Percentiles rank a stretch among this genome's conserved stretches.
phyloP scores from a whole-genome alignment of 2,888 invertebrate genomes.

The Pseudanteris insignis region DNA sequence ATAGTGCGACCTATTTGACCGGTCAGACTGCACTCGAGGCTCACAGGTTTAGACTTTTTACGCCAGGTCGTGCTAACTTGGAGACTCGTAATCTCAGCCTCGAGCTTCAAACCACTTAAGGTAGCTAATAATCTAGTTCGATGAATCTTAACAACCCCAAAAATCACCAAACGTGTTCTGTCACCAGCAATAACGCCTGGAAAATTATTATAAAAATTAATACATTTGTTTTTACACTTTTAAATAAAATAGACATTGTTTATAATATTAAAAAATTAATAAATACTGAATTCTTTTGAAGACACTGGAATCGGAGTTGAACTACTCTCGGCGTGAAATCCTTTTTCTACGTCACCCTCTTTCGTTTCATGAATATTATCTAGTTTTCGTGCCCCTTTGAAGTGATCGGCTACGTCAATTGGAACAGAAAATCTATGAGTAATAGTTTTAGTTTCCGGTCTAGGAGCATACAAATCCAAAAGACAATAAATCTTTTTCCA shows the following conservation, averaged over 20 bases:
- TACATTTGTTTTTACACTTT: not conserved
- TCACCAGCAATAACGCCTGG: slow-evolving; percentile 70
- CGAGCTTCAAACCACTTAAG: slow-evolving; percentile 90
- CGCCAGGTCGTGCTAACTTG: slow-evolving; percentile 92
- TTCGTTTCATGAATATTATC: slow-evolving; percentile 71
- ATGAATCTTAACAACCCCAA: slow-evolving; percentile 88
- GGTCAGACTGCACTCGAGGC: slow-evolving; percentile 81
- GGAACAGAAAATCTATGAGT: slow-evolving; percentile 81
- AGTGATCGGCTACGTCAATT: slow-evolving; percentile 76
- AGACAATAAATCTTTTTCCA: slow-evolving; percentile 95
- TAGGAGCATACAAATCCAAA: slow-evolving; percentile 90
- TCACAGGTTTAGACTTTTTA: slow-evolving; percentile 79
- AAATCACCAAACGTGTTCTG: slow-evolving; percentile 81
- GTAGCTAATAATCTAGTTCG: slow-evolving; percentile 87
- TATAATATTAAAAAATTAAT: no score
- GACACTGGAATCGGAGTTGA: slow-evolving; percentile 64
- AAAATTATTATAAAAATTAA: slow-evolving; percentile 25
- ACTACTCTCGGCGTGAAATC: slow-evolving; percentile 65
- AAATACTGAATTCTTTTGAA: slow-evolving; percentile 64
- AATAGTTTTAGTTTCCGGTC: slow-evolving; percentile 94
- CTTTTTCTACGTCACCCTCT: slow-evolving; percentile 71
- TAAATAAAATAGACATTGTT: no score
- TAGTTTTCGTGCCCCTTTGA: slow-evolving; percentile 72
- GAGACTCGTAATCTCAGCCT: slow-evolving; percentile 91
- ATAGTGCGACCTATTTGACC: slow-evolving; percentile 92